Evolutionary conservation across 1,140 invertebrate species (phyloP).

Genomic region (Habropoda laboriosa): DNA sequence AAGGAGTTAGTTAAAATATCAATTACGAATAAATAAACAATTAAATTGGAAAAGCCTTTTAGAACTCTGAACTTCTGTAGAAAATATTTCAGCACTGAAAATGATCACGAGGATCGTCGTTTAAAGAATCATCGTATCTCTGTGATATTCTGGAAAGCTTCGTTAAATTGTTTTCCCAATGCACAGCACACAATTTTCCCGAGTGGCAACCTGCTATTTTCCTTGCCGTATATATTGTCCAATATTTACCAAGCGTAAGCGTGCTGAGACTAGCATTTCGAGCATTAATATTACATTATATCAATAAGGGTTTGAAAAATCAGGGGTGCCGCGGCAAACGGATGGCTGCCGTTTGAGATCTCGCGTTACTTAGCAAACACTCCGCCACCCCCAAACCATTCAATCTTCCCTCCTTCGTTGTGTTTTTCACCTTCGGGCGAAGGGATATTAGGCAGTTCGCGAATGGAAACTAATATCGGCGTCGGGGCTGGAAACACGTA

Average conservation of each 20-base stretch:
- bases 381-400: slow-evolving; percentile 62
- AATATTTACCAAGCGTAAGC: slow-evolving; percentile 78
- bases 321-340: slow-evolving; percentile 69
- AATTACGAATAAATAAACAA: no score
- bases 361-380: slow-evolving; percentile 81
- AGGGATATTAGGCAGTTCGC: slow-evolving; percentile 72
- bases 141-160: background rate
- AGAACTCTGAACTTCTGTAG: no score
- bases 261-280: slow-evolving; percentile 75
- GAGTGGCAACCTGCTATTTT: slow-evolving; percentile 30
- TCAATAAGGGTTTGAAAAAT: slow-evolving; percentile 80
- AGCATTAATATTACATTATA: slow-evolving; percentile 82
- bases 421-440: slow-evolving; percentile 70
- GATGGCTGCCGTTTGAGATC: slow-evolving; percentile 71
- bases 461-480: slow-evolving; percentile 55
- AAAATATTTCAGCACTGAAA: no score
- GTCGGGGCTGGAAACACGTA: slow-evolving; percentile 32
- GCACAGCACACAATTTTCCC: background rate
- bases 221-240: slow-evolving; percentile 56
- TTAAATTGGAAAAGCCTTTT: no score
- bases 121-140: fast-evolving
- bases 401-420: slow-evolving; percentile 52
- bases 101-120: no score
- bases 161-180: background rate
- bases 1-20: no score